Base-by-base conservation (phyloP, 2,888 invertebrate species). In the Lasioglossum morio region DNA sequence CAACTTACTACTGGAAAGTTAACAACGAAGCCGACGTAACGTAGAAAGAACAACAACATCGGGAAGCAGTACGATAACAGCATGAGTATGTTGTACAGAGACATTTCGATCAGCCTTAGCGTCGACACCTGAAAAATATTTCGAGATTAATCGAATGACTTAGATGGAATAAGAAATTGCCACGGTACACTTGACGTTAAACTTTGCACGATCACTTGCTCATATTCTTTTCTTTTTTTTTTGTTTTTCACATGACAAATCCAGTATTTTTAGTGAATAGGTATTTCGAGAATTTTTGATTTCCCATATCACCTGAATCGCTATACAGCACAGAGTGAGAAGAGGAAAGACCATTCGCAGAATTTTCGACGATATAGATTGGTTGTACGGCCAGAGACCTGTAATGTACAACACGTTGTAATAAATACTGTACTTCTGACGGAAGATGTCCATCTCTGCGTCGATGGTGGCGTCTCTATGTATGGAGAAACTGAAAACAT, bases 371-470 rank as follows among this genome's bases (percentile, higher is more conserved):
- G 30, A 14, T 12, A 14, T 0, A 43, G 73, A 73, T 19, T 73
- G 14, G 14, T 34, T 34, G 19, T 48, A 53, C 1, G 73, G 73
- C 73, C 73, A 73, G 23, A 73, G 73, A 34, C 73, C 73, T 8
- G 73, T 73, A 8, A 73, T 1, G 34, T 30, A 23, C 34, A 73
- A 23, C 34, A 73, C 30, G 5, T 4, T 30, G 34, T 73, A 73
- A 27, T 73, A 73, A 0, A 3, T 12, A 10, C 2, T 19, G 34
- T 53, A 73, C 4, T 34, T 46, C 12, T 46, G 27, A 23, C 23
- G 34, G 34, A 73, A 73, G 2, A 48, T 19, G 19, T 48, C 48
- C 48, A 73, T 73, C 34, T 12, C 34, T 23, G 60, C 1, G 19
- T 19, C 34, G 23, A 73, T 8, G n/a, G 8, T 19, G 10, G 10